Conservation (phyloP, 53 echinoderm and acorn worm species). For the Actinopyga echinites region DNA sequence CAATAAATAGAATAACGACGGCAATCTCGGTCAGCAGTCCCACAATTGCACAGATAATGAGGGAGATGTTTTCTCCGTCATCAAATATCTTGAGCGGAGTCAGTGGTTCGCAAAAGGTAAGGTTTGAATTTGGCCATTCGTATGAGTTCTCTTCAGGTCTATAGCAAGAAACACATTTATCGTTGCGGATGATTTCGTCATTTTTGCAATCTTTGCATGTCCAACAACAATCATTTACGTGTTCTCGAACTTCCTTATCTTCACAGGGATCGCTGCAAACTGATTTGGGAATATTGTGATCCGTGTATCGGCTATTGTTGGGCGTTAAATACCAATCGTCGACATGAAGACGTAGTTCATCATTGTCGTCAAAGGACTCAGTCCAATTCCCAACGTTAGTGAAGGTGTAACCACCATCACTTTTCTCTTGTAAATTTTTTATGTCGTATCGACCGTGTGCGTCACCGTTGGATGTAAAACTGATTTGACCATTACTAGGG, state of each 20-base stretch:
- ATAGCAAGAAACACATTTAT: slow-evolving; percentile 64
- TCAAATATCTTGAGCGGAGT: slow-evolving; percentile 40
- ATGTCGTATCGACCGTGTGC: slow-evolving; percentile 73
- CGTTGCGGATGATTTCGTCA: slow-evolving; percentile 56
- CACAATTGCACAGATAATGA: slow-evolving; percentile 41
- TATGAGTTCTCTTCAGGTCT: slow-evolving; percentile 38
- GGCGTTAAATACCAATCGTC: slow-evolving; percentile 14
- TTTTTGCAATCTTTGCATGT: slow-evolving; percentile 59
- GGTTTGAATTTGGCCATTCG: slow-evolving; percentile 55
- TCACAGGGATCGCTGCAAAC: slow-evolving; percentile 81
- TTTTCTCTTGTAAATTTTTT: slow-evolving; percentile 62
- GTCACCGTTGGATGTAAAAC: slow-evolving; percentile 69
- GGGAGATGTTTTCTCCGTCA: slow-evolving; percentile 37
- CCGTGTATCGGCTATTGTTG: background rate
- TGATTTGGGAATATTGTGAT: slow-evolving; percentile 56
- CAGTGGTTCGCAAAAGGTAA: slow-evolving; percentile 4
- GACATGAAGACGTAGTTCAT: background rate
- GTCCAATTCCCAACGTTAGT: slow-evolving; percentile 53
- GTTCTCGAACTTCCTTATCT: slow-evolving; percentile 53
- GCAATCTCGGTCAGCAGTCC: slow-evolving; percentile 54
- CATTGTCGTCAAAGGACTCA: background rate
- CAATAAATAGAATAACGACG: slow-evolving; percentile 61
- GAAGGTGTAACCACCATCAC: slow-evolving; percentile 14
- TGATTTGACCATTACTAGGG: slow-evolving; percentile 71
- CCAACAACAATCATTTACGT: slow-evolving; percentile 81